phyloP scores from a whole-genome alignment of 2,888 invertebrate genomes.

The Temnothorax rugatulus region DNA sequence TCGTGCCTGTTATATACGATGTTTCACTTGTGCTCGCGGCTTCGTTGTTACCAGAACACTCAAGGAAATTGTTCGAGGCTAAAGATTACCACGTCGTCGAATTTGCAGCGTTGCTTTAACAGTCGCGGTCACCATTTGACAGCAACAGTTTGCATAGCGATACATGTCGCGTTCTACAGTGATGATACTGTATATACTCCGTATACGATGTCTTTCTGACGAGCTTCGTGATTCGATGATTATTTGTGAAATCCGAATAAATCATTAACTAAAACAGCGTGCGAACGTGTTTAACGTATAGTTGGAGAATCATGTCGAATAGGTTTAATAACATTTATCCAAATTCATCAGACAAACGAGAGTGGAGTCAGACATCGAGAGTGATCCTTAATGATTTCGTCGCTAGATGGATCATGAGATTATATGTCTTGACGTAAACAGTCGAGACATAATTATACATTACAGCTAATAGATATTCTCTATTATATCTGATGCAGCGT shows the following conservation, averaged over 20 bases:
- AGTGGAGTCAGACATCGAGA: neutral
- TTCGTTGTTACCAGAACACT: slow-evolving; percentile 31
- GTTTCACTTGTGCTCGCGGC: slow-evolving; percentile 58
- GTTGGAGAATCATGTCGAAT: neutral
- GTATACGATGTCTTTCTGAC: neutral
- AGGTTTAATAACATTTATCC: slow-evolving; percentile 35
- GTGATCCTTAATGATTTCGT: slow-evolving; percentile 21
- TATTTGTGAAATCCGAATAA: neutral
- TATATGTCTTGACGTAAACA: slow-evolving; percentile 18
- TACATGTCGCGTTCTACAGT: slow-evolving; percentile 28
- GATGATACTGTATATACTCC: neutral
- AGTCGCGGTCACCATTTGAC: slow-evolving; percentile 31
- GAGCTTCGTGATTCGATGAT: slow-evolving; percentile 1
- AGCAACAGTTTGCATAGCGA: slow-evolving; percentile 56
- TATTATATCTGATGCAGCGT: slow-evolving; percentile 1
- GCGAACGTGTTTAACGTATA: neutral
- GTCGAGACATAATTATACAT: slow-evolving; percentile 39
- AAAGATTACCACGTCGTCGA: slow-evolving; percentile 61
- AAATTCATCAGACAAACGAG: slow-evolving; percentile 12
- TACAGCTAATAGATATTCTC: slow-evolving; percentile 37
- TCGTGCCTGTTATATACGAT: slow-evolving; percentile 67
- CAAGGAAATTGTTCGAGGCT: slow-evolving; percentile 32
- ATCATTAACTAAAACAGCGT: neutral
- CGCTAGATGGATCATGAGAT: slow-evolving; percentile 25
- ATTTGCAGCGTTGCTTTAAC: slow-evolving; percentile 54